Evolutionary conservation across 2,888 invertebrate genomes (phyloP), one percentile per base, ranked within the genome.

Genomic region (Thera britannica): DNA sequence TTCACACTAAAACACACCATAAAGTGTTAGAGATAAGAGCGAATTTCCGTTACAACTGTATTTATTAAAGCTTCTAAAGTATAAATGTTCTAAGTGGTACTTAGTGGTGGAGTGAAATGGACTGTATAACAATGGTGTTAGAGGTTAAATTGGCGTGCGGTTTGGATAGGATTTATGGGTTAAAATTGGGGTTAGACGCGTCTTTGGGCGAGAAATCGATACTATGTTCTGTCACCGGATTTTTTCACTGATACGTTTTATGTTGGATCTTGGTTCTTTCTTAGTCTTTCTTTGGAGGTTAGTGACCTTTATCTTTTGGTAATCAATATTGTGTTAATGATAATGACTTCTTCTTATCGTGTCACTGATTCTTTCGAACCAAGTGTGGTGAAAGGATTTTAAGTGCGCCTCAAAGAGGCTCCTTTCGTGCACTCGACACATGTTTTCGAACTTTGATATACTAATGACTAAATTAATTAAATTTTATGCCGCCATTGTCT

Each of bases 1-100:
- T 35, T 38, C 78, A 77, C 69, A 72, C 67, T 70, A 84, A 82
- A 83, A 75, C 68, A 70, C 58, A 78, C 83, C 74, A 65, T 82
- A 79, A 67, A 48, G n/a, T 41, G 6, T 58, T 65, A 34, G 49
- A 63, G 49, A 78, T 78, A 80, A 72, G 75, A 62, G 58, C 59
- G 71, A 72, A 69, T 78, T 66, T 72, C 67, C 62, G n/a, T 55
- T 56, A 65, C 62, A 51, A 38, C 49, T 57, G n/a, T 58, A 46
- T 23, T 23, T 23, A 23, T 23, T 23, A 57, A 44, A 11, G 35
- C 59, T 64, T 54, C 52, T 35, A 54, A 11, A 7, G 34, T 23
- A 52, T 65, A 64, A 72, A 70, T 49, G 71, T 62, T 52, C 62
- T 71, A 75, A 75, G 72, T 72, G 71, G 65, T 69, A 58, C 67